phyloP scores from a whole-genome alignment of 2,113 vertebrate genomes.

The Erythrolamprus reginae region DNA sequence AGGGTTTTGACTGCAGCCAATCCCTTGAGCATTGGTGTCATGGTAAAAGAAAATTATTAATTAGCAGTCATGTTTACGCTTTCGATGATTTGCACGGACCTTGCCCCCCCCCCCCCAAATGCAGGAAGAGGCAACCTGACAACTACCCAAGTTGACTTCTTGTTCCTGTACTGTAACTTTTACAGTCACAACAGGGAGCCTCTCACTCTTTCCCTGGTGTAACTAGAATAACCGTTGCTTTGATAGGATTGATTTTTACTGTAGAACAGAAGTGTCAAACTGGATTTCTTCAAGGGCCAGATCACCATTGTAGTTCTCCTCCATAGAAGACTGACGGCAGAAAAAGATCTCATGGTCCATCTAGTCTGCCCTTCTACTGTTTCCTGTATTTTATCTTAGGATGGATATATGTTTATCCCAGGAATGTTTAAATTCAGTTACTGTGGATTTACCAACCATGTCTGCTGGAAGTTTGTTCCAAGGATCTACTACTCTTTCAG shows the following conservation, averaged over 20 bases:
- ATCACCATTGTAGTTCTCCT: too few species aligned
- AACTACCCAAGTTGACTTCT: background rate
- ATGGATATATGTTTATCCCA: too few species aligned
- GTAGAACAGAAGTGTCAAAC: too few species aligned
- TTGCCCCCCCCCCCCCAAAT: background rate
- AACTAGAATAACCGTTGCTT: background rate
- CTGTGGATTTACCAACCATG: too few species aligned
- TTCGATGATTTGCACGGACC: background rate
- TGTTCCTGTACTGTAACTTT: background rate
- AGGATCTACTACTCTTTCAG: too few species aligned
- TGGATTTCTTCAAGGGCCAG: too few species aligned
- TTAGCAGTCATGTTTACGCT: background rate
- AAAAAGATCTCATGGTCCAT: too few species aligned
- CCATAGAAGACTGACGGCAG: too few species aligned
- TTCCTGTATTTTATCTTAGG: too few species aligned
- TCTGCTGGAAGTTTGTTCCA: too few species aligned
- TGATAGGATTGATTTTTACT: background rate
- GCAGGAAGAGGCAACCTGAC: background rate
- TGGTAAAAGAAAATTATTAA: background rate
- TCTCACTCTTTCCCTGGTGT: background rate
- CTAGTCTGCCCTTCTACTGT: too few species aligned
- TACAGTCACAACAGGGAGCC: background rate
- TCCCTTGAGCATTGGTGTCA: background rate
- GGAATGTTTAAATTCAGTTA: too few species aligned
- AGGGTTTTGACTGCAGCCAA: background rate